Percentiles rank a stretch among this genome's conserved stretches.
These are phyloP conservation scores for Apodemia zela DNA, from an alignment of 2,888 invertebrate genomes.

Conservation along the genomic window DNA sequence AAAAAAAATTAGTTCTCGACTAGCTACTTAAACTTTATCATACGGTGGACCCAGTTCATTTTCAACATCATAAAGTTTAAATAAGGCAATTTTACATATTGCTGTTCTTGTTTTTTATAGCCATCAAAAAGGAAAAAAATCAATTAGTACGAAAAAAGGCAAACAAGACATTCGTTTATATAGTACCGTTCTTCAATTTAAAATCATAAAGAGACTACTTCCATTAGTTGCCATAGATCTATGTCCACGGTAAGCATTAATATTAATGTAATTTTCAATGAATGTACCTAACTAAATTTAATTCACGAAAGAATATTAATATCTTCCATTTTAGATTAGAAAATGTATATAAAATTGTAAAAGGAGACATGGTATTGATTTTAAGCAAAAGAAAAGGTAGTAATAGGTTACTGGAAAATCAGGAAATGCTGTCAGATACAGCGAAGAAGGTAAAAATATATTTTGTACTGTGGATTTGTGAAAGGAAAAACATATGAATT, in stretches of 20 bases:
- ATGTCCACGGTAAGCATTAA: constrained; percentile 45
- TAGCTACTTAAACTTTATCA: no score
- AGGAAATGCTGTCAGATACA: constrained; percentile 44
- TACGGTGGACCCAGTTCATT: no score
- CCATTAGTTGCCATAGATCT: constrained; percentile 43
- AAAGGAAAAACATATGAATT: no score
- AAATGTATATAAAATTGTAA: constrained; percentile 44
- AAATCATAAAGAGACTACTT: constrained; percentile 44
- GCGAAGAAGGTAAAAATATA: constrained; percentile 44
- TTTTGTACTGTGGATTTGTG: no score
- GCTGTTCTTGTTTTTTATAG: not conserved
- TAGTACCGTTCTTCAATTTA: constrained; percentile 24
- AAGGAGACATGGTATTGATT: constrained; percentile 44
- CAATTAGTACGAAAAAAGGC: not conserved
- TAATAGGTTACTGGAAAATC: constrained; percentile 28
- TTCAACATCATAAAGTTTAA: no score
- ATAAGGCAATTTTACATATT: no score
- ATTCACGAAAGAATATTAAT: not conserved
- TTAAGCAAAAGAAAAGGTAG: constrained; percentile 34
- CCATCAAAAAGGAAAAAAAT: not conserved
- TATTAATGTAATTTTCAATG: not conserved
- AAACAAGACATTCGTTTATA: not conserved
- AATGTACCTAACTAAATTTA: not conserved
- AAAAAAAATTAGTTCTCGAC: no score
- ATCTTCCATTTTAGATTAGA: constrained; percentile 42